phyloP scores from a whole-genome alignment of 1,140 invertebrate genomes.

The Elysia chlorotica region DNA sequence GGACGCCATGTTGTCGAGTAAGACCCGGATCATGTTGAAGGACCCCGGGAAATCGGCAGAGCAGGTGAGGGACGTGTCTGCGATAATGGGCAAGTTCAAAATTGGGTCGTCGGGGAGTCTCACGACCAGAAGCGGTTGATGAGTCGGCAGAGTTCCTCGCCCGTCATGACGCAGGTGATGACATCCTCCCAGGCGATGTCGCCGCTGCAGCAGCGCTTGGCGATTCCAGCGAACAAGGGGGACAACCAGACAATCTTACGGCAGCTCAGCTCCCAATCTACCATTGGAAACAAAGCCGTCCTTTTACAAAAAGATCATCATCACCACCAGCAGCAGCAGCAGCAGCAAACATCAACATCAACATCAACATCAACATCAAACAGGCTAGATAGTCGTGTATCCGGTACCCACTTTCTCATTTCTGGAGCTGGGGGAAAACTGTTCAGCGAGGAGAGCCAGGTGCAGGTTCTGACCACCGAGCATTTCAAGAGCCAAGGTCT shows the following conservation, averaged over 20 bases:
- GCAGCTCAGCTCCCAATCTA: too few relatives aligned
- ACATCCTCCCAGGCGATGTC: too few relatives aligned
- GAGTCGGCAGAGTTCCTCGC: slow-evolving; percentile 15
- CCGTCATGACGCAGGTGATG: too few relatives aligned
- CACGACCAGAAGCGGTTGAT: slow-evolving; percentile 17
- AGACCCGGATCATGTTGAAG: too few relatives aligned
- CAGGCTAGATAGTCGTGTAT: slow-evolving; percentile 2
- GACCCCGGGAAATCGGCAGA: too few relatives aligned
- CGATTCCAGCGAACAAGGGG: too few relatives aligned
- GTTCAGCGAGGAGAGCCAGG: neutral
- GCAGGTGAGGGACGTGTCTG: neutral
- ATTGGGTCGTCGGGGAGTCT: slow-evolving; percentile 1
- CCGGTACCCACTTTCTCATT: neutral
- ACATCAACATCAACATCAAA: neutral
- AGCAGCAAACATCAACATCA: neutral
- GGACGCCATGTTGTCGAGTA: too few relatives aligned
- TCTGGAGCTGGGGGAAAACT: neutral
- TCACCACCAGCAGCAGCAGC: too few relatives aligned
- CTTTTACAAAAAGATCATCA: too few relatives aligned
- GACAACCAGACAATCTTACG: too few relatives aligned
- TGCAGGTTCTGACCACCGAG: slow-evolving; percentile 7
- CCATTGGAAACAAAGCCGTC: too few relatives aligned
- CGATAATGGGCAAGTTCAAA: neutral
- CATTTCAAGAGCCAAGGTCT: slow-evolving; percentile 18
- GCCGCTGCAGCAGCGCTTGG: too few relatives aligned